Percentiles rank a stretch among this genome's conserved stretches.
Conservation (phyloP, 2,797 vertebrate species). For the Propithecus deckenii region DNA sequence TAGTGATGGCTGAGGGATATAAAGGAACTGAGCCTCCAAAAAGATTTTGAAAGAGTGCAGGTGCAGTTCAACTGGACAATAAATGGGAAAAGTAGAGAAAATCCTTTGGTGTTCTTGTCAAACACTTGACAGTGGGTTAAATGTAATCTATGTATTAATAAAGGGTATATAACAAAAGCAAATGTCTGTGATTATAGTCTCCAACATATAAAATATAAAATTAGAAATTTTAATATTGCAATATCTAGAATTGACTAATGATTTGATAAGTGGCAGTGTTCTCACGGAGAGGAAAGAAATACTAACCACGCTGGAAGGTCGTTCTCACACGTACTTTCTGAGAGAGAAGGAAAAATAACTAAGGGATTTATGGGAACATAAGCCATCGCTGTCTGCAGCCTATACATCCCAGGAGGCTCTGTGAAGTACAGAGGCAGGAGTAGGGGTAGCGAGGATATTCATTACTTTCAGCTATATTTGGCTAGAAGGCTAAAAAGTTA, state of each 20-base stretch:
- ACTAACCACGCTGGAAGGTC: not conserved
- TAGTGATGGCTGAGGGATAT: not conserved
- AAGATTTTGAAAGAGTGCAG: not conserved
- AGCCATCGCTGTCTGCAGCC: not conserved
- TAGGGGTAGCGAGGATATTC: not conserved
- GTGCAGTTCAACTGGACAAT: not conserved
- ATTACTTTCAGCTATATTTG: not conserved
- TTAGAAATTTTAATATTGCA: not conserved
- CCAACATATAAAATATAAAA: not conserved
- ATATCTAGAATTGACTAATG: not conserved
- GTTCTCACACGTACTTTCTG: not conserved
- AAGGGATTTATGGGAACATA: not conserved
- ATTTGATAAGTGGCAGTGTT: not conserved
- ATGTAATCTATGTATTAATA: not conserved
- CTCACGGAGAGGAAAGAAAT: not conserved
- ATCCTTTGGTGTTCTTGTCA: not conserved
- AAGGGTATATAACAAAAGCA: not conserved
- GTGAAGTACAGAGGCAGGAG: not conserved
- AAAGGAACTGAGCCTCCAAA: not conserved
- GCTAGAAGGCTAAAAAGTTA: not conserved
- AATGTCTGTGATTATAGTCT: not conserved
- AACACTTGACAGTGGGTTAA: not conserved
- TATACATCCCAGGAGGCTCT: not conserved
- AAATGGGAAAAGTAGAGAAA: not conserved
- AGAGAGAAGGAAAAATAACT: not conserved